Conservation (phyloP, 37 sponge, comb jelly and placozoan genomes). For the Chondrosia reniformis region DNA sequence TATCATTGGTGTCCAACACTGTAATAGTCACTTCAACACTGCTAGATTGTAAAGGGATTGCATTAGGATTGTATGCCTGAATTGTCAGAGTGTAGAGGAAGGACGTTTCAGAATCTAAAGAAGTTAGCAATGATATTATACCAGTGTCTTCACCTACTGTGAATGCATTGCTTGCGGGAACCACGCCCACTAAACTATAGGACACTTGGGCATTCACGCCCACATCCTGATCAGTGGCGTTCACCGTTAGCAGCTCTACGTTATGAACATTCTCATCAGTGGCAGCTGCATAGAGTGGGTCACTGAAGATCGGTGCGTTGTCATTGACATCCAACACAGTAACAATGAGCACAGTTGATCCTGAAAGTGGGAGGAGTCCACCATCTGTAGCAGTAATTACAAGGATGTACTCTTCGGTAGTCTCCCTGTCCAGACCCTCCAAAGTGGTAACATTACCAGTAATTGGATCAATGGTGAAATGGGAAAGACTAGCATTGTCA, state of each 20-base stretch:
- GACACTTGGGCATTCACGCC: slow-evolving; percentile 44
- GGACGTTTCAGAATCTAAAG: slow-evolving; percentile 30
- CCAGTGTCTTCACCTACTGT: slow-evolving; percentile 36
- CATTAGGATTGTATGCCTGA: slow-evolving; percentile 1
- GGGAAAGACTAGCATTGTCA: not conserved
- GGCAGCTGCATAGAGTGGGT: slow-evolving; percentile 2
- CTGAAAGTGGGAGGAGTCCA: slow-evolving; percentile 41
- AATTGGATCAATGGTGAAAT: slow-evolving; percentile 38
- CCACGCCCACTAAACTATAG: slow-evolving; percentile 23
- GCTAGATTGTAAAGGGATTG: not conserved
- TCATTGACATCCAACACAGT: slow-evolving; percentile 63
- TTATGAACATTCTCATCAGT: slow-evolving; percentile 46
- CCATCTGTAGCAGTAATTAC: slow-evolving; percentile 47
- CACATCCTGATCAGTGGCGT: slow-evolving; percentile 63
- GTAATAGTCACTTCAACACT: not conserved
- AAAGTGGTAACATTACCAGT: slow-evolving; percentile 34
- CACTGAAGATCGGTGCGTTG: slow-evolving; percentile 54
- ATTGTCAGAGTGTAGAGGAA: slow-evolving; percentile 10
- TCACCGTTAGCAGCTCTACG: slow-evolving; percentile 3
- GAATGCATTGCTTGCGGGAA: slow-evolving; percentile 1
- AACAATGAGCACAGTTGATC: slow-evolving; percentile 30
- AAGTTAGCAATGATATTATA: not conserved
- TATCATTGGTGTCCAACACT: slow-evolving; percentile 29
- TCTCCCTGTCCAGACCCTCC: slow-evolving; percentile 41
- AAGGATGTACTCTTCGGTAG: slow-evolving; percentile 18